These are phyloP conservation scores for Megaceryle torquata DNA, from an alignment of 2,113 vertebrate genomes.

Conservation along the genomic window DNA sequence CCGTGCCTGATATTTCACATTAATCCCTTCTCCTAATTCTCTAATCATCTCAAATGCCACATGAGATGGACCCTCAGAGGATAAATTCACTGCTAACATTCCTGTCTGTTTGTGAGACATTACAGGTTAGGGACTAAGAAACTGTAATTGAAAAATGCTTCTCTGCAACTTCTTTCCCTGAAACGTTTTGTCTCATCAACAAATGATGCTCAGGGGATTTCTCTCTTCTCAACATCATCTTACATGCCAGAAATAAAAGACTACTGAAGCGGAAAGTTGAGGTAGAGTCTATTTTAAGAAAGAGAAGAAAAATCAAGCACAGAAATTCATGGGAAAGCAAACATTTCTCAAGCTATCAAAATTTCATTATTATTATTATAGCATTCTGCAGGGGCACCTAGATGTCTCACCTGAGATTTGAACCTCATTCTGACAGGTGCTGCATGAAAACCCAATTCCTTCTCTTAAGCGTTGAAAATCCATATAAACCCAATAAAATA, in stretches of 20 bases:
- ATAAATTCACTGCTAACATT: conserved; percentile 1
- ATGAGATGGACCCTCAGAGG: conserved; percentile 9
- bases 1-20: conserved; percentile 27
- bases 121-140: neutral
- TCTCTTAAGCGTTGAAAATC: neutral
- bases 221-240: neutral
- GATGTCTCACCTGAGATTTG: neutral
- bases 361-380: neutral
- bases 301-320: neutral
- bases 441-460: neutral
- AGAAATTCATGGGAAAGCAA: neutral
- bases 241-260: neutral
- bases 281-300: neutral
- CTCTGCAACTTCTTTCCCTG: neutral
- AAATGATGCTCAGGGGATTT: conserved; percentile 11
- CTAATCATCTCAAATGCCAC: conserved; percentile 46
- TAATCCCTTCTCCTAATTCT: conserved; percentile 40
- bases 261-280: neutral
- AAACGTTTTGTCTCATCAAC: neutral
- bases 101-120: neutral
- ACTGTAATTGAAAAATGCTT: conserved; percentile 23
- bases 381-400: neutral
- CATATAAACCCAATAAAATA: neutral
- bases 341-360: neutral
- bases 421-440: neutral